A percentile compares a stretch with the other conserved stretches of the same genome.
phyloP scores from a whole-genome alignment of 2,113 vertebrate species.

The Podarcis muralis region DNA sequence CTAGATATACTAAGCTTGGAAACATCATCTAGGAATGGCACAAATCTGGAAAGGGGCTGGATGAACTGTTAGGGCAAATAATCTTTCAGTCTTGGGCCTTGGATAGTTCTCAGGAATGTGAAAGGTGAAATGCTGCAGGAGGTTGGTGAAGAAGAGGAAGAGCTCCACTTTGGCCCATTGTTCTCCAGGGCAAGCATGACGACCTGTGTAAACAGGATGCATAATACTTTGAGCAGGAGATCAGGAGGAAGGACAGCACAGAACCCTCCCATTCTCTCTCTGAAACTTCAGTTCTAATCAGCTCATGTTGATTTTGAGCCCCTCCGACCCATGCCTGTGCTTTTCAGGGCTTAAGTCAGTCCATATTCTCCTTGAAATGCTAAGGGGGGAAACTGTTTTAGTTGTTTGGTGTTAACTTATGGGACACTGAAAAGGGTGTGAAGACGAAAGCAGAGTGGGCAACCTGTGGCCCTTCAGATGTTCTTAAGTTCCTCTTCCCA shows the following conservation, averaged over 20 bases:
- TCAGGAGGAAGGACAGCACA: not conserved
- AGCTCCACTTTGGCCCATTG: slow-evolving; percentile 20
- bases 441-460: too few relatives aligned
- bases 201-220: slow-evolving; percentile 11
- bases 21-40: slow-evolving; percentile 18
- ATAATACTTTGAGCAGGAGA: not conserved
- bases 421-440: too few relatives aligned
- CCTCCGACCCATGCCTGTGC: not conserved
- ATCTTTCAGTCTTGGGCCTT: not conserved
- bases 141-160: slow-evolving; percentile 40
- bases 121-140: slow-evolving; percentile 39
- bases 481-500: too few relatives aligned
- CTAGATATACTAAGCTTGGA: not conserved
- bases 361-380: not conserved
- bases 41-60: slow-evolving; percentile 8
- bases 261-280: not conserved
- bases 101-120: slow-evolving; percentile 6
- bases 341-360: not conserved
- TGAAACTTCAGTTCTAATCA: not conserved
- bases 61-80: not conserved
- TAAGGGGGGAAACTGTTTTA: too few relatives aligned
- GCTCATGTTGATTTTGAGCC: not conserved
- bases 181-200: slow-evolving; percentile 25
- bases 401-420: too few relatives aligned
- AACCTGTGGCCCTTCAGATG: too few relatives aligned